Conservation (phyloP, 2,888 invertebrate species). For the Papilio gigon region DNA sequence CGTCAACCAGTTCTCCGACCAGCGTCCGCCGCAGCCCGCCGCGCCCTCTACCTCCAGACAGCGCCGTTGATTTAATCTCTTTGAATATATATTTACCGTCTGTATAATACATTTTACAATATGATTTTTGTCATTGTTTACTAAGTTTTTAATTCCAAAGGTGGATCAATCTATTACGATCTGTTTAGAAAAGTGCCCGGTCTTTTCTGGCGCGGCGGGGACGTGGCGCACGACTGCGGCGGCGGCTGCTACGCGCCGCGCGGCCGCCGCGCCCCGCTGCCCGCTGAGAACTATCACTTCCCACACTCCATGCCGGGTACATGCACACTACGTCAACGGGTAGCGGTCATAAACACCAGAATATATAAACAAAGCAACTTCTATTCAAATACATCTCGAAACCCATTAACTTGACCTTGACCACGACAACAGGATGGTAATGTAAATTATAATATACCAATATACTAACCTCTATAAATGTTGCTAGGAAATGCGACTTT, state of each 20-base stretch:
- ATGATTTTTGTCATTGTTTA: slow-evolving; percentile 29
- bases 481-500: too few species aligned
- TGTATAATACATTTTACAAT: slow-evolving; percentile 3
- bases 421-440: too few species aligned
- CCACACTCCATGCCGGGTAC: slow-evolving; percentile 66
- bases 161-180: not conserved
- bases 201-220: slow-evolving; percentile 71
- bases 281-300: slow-evolving; percentile 71
- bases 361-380: too few species aligned
- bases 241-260: slow-evolving; percentile 71
- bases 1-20: slow-evolving; percentile 76
- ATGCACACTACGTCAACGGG: not conserved
- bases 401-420: too few species aligned
- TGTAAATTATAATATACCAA: too few species aligned
- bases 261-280: slow-evolving; percentile 59
- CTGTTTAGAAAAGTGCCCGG: slow-evolving; percentile 64
- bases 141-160: slow-evolving; percentile 19
- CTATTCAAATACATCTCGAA: too few species aligned
- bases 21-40: slow-evolving; percentile 48
- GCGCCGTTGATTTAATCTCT: slow-evolving; percentile 49
- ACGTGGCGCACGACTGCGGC: slow-evolving; percentile 66
- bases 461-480: too few species aligned
- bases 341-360: too few species aligned
- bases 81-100: slow-evolving; percentile 4
- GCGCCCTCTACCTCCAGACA: slow-evolving; percentile 68